A percentile compares a stretch with the other conserved stretches of the same genome.
phyloP scores from a whole-genome alignment of 1,140 invertebrate genomes.

The Bicyclus anynana region DNA sequence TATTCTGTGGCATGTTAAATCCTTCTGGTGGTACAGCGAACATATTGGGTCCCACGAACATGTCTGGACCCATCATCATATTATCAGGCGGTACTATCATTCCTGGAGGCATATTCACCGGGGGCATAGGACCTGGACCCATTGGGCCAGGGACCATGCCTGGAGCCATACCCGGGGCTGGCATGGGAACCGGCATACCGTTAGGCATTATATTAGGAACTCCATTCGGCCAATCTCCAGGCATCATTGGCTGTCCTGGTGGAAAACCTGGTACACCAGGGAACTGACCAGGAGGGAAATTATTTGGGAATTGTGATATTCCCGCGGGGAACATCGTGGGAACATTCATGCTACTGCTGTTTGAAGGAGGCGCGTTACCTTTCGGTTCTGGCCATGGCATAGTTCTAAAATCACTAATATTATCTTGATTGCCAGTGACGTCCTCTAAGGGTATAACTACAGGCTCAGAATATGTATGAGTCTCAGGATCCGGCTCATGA shows the following conservation, averaged over 20 bases:
- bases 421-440: conserved; percentile 87
- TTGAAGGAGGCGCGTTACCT: conserved; percentile 70
- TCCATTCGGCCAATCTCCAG: conserved; percentile 58
- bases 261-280: conserved; percentile 51
- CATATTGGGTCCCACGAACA: conserved; percentile 74
- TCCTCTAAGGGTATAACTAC: conserved; percentile 93
- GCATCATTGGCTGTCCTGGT: conserved; percentile 57
- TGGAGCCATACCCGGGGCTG: conserved; percentile 45
- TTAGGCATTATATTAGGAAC: conserved; percentile 57
- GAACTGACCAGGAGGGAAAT: conserved; percentile 60
- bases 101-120: conserved; percentile 47
- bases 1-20: conserved; percentile 66
- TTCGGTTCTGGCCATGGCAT: conserved; percentile 91
- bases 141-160: conserved; percentile 9
- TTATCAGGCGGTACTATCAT: conserved; percentile 65
- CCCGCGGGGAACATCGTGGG: conserved; percentile 72
- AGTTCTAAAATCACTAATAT: conserved; percentile 85
- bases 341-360: conserved; percentile 45
- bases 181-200: conserved; percentile 45
- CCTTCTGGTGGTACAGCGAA: conserved; percentile 55
- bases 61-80: conserved; percentile 75
- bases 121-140: conserved; percentile 26
- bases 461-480: conserved; percentile 85
- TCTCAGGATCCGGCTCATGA: conserved; percentile 90
- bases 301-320: conserved; percentile 70